Percentiles rank a stretch among this genome's conserved stretches.
Evolutionary conservation across 1,140 invertebrate species (phyloP).

Genomic region (Tyrophagus putrescentiae): DNA sequence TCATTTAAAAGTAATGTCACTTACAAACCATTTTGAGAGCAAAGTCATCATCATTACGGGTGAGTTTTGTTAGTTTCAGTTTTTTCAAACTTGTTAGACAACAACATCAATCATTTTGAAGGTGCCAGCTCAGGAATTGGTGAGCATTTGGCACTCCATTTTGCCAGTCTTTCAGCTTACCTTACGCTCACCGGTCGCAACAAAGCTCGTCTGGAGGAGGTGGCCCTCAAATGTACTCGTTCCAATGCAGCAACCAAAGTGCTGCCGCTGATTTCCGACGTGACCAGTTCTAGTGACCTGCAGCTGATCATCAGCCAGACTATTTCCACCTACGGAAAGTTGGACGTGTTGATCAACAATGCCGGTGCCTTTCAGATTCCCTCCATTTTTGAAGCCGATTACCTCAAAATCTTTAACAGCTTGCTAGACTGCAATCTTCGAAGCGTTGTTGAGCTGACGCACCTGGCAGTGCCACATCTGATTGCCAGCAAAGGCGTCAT

Average conservation of each 20-base stretch:
- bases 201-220: conserved; percentile 1
- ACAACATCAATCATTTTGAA: neutral
- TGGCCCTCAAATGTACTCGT: neutral
- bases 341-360: conserved; percentile 12
- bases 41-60: conserved; percentile 21
- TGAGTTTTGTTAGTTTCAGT: neutral
- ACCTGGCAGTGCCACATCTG: conserved; percentile 1
- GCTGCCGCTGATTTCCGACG: conserved; percentile 23
- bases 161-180: conserved; percentile 2
- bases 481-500: neutral
- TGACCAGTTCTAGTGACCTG: conserved; percentile 26
- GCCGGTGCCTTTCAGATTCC: neutral
- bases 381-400: neutral
- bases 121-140: conserved; percentile 21
- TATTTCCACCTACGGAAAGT: neutral
- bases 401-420: neutral
- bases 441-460: neutral
- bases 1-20: too few species aligned
- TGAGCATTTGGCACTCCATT: conserved; percentile 15
- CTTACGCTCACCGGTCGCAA: conserved; percentile 21
- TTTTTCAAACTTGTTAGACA: neutral
- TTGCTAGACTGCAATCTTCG: neutral
- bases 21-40: conserved; percentile 4
- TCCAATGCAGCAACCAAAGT: neutral
- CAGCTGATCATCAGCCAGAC: neutral